Percentiles rank a stretch among this genome's conserved stretches.
Conservation (phyloP, 1,140 invertebrate genomes). For the Drosophila pachea region DNA sequence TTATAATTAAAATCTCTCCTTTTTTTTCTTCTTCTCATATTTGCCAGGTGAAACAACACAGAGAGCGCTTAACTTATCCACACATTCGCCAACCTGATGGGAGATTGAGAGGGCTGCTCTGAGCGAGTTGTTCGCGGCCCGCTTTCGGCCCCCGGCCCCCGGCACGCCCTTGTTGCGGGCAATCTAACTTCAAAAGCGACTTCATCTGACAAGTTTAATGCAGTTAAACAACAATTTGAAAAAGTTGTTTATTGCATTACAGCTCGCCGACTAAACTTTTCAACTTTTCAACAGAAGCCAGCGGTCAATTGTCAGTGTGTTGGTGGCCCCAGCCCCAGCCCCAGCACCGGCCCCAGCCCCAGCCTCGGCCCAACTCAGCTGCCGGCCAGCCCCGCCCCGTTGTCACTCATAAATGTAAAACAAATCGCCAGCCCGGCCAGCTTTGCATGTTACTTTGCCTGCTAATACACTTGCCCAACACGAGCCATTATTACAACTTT, state of each 20-base stretch:
- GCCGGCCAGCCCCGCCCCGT: slow-evolving; percentile 12
- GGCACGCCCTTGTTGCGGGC: slow-evolving; percentile 39
- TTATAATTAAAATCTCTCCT: slow-evolving; percentile 57
- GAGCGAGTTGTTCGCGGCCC: slow-evolving; percentile 16
- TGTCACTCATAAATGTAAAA: slow-evolving; percentile 61
- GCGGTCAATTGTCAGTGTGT: slow-evolving; percentile 6
- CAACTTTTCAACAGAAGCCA: slow-evolving; percentile 45
- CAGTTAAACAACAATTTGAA: slow-evolving; percentile 65
- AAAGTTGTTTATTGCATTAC: slow-evolving; percentile 69
- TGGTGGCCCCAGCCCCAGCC: slow-evolving; percentile 22
- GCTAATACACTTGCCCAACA: slow-evolving; percentile 6
- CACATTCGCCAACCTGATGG: slow-evolving; percentile 13
- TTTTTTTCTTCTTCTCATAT: slow-evolving; percentile 39
- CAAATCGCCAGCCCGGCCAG: slow-evolving; percentile 33
- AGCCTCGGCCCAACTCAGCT: slow-evolving; percentile 7
- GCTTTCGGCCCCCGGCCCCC: neutral
- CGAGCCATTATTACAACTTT: slow-evolving; percentile 24
- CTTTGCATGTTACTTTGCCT: slow-evolving; percentile 9
- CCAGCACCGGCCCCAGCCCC: too few species aligned
- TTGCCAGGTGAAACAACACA: slow-evolving; percentile 57
- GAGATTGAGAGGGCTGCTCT: slow-evolving; percentile 30
- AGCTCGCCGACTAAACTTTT: slow-evolving; percentile 59
- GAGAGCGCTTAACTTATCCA: slow-evolving; percentile 56
- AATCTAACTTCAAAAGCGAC: slow-evolving; percentile 69
- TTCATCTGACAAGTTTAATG: slow-evolving; percentile 75